Evolutionary conservation across 2,797 vertebrate species (phyloP), one percentile per base, ranked within the genome.

Genomic region (Heteromormyrus szaboi): DNA sequence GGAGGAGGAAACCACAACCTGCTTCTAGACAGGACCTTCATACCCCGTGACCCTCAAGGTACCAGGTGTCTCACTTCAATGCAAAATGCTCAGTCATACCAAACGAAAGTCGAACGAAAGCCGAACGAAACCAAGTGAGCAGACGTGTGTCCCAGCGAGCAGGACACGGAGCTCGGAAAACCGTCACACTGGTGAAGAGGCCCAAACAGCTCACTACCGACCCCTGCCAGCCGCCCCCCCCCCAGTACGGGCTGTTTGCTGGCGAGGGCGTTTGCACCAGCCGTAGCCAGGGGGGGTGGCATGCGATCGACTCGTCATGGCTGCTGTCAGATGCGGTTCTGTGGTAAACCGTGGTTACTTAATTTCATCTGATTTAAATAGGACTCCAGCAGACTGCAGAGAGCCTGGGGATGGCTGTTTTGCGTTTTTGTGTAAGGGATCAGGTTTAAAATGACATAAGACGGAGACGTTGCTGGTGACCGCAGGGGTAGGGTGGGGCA

Each of bases 351-450:
- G 8, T 33, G 51, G 8, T 86, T 56, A 86, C 25, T 86, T 54
- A 86, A 59, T 86, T 59, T 54, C 8, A 33, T 33, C 12, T 86
- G 51, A 86, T 54, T 86, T 54, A 86, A 86, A 56, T 41, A n/a
- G 85, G 85, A 37, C 53, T 86, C 3, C 22, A 53, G 50, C 5
- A 86, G 50, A 54, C 50, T 37, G 85, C 25, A 6, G 44, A 54
- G 50, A 19, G 81, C 81, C 46, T 7, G 44, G 22, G 81, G 81
- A 25, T 0, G 81, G 81, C n/a, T 22, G 14, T 11, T 54, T 37
- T 86, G 50, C 8, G 56, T 22, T 81, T 19, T 89, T 87, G 44
- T 89, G 87, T 81, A 76, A 85, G 62, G 25, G 25, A 37, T 68
- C 86, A 46, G 44, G 46, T 88, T 79, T 54, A 83, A 76, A 79